These are phyloP conservation scores for Melanophora roralis DNA, from an alignment of 2,888 invertebrate species.

Conservation along the genomic window DNA sequence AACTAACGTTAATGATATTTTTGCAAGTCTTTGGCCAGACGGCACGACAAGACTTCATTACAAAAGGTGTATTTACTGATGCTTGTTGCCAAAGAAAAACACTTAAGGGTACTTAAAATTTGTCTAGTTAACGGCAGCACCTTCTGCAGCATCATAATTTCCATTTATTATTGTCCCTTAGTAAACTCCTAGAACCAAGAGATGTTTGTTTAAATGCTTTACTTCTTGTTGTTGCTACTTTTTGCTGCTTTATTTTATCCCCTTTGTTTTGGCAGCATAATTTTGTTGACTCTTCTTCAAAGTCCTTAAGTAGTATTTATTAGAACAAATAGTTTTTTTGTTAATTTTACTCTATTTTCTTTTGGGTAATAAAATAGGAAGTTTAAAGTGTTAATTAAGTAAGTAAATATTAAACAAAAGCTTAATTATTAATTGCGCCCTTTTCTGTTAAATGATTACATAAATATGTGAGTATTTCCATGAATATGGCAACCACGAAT, in stretches of 20 bases:
- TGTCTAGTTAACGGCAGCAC: slow-evolving; percentile 5
- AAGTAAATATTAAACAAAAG: slow-evolving; percentile 11
- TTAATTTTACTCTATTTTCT: too few relatives aligned
- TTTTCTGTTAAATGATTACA: background rate
- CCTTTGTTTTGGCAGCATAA: background rate
- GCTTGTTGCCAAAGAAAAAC: background rate
- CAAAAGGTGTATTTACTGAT: slow-evolving; percentile 39
- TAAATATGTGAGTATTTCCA: too few relatives aligned
- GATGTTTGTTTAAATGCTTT: slow-evolving; percentile 23
- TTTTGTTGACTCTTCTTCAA: slow-evolving; percentile 14
- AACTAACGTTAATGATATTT: slow-evolving; percentile 27
- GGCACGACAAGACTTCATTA: background rate
- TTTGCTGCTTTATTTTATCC: background rate
- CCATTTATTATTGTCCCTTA: slow-evolving; percentile 45
- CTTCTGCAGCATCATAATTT: slow-evolving; percentile 26
- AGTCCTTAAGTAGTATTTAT: slow-evolving; percentile 5
- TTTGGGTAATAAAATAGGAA: background rate
- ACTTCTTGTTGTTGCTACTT: background rate
- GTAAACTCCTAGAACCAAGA: slow-evolving; percentile 16
- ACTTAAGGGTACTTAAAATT: background rate
- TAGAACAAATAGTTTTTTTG: slow-evolving; percentile 13
- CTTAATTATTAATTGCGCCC: slow-evolving; percentile 47
- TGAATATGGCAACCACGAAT: too few relatives aligned
- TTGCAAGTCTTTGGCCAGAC: background rate
- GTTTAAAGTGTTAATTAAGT: background rate